Conservation (phyloP, 2,888 invertebrate species). For the Hydrotaea diabolus region DNA sequence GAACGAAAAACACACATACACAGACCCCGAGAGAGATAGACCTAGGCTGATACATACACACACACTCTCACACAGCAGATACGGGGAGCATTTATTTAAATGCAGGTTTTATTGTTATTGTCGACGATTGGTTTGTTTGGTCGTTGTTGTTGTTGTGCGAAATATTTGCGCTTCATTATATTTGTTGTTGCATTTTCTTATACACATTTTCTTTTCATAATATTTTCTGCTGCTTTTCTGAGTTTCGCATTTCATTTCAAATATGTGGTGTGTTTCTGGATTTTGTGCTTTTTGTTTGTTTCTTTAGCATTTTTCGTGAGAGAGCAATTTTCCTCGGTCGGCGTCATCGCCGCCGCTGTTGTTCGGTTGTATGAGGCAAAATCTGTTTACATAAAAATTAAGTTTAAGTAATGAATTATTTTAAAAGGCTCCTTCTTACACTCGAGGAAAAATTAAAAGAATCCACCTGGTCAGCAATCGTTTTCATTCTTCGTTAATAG, state of each 20-base stretch:
- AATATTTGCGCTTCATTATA: conserved; percentile 45
- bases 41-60: neutral
- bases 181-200: conserved; percentile 52
- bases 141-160: conserved; percentile 44
- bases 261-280: neutral
- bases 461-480: too few species aligned
- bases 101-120: conserved; percentile 39
- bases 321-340: conserved; percentile 46
- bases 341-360: conserved; percentile 17
- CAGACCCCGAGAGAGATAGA: neutral
- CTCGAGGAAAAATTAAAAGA: conserved; percentile 29
- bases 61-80: neutral
- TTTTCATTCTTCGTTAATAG: too few species aligned
- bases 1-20: neutral
- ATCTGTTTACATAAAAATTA: conserved; percentile 64
- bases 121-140: conserved; percentile 39
- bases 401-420: conserved; percentile 64
- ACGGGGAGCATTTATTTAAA: conserved; percentile 35
- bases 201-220: conserved; percentile 57
- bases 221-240: conserved; percentile 24
- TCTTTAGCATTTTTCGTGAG: conserved; percentile 52
- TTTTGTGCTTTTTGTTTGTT: conserved; percentile 12
- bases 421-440: conserved; percentile 49
- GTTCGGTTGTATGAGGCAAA: conserved; percentile 42
- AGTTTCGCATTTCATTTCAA: conserved; percentile 35